phyloP scores from a whole-genome alignment of 2,113 vertebrate genomes.

The Hydrochoerus hydrochaeris region DNA sequence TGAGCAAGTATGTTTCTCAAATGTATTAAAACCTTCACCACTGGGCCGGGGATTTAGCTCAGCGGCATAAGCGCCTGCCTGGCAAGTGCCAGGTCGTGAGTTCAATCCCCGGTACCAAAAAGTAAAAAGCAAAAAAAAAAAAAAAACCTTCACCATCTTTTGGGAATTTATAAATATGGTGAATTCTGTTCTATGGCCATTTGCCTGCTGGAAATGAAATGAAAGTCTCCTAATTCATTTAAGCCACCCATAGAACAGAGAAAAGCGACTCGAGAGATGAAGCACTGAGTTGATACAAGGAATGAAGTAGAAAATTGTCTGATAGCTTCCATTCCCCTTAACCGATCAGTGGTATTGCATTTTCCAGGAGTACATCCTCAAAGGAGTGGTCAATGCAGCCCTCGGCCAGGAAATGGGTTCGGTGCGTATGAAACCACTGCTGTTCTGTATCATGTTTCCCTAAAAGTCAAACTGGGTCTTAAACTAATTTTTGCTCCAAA shows the following conservation, averaged over 20 bases:
- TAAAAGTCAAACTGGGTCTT: neutral
- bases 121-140: too few species aligned
- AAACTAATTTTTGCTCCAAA: neutral
- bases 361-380: slow-evolving; percentile 96
- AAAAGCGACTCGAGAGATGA: neutral
- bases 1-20: slow-evolving; percentile 5
- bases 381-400: slow-evolving; percentile 97
- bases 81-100: too few species aligned
- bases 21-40: neutral
- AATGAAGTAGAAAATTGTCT: neutral
- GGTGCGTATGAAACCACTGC: slow-evolving; percentile 86
- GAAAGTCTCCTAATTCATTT: slow-evolving; percentile 28
- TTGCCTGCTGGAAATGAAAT: neutral
- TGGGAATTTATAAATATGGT: slow-evolving; percentile 35
- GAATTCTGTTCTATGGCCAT: slow-evolving; percentile 11
- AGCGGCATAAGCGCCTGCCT: too few species aligned
- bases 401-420: slow-evolving; percentile 96
- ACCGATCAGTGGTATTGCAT: neutral
- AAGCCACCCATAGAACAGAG: slow-evolving; percentile 8
- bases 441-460: slow-evolving; percentile 26
- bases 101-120: too few species aligned
- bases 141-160: slow-evolving; percentile 29
- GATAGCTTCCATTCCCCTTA: neutral
- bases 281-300: neutral
- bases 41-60: too few species aligned